These are phyloP conservation scores for Eurystomus glaucurus DNA, from an alignment of 2,797 vertebrate genomes.

Conservation along the genomic window DNA sequence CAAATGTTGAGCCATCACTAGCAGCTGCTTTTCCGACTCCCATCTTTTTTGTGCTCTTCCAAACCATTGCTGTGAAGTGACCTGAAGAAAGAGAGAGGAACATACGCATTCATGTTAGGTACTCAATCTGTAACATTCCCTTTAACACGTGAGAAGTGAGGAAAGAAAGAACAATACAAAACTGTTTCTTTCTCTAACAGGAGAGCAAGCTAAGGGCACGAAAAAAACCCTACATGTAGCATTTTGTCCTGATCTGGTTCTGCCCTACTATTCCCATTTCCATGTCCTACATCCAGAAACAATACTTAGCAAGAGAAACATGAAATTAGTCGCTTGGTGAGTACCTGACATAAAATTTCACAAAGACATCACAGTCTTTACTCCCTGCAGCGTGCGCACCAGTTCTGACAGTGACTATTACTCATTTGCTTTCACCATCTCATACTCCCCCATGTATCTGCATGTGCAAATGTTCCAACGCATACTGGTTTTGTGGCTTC, in stretches of 20 bases:
- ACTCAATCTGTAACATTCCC: background rate
- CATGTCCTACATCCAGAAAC: background rate
- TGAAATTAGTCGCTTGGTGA: background rate
- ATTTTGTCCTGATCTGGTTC: background rate
- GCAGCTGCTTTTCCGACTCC: slow-evolving; percentile 94
- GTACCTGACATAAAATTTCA: background rate
- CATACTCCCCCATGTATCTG: background rate
- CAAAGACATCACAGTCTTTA: background rate
- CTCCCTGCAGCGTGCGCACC: background rate
- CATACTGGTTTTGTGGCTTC: background rate
- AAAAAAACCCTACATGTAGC: background rate
- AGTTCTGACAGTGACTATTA: background rate
- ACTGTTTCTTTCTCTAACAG: background rate
- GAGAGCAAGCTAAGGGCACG: background rate
- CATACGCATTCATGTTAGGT: background rate
- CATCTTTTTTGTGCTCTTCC: slow-evolving; percentile 93
- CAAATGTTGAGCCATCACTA: slow-evolving; percentile 94
- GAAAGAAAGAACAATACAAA: background rate
- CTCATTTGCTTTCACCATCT: background rate
- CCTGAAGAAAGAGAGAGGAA: slow-evolving; percentile 81
- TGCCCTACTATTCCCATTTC: background rate
- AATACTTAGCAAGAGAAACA: background rate
- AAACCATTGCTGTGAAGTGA: slow-evolving; percentile 98
- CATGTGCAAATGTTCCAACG: background rate
- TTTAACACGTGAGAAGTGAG: accelerated